Evolutionary conservation across 2,797 vertebrate species (phyloP).

Genomic region (Zenarchopterus dispar): DNA sequence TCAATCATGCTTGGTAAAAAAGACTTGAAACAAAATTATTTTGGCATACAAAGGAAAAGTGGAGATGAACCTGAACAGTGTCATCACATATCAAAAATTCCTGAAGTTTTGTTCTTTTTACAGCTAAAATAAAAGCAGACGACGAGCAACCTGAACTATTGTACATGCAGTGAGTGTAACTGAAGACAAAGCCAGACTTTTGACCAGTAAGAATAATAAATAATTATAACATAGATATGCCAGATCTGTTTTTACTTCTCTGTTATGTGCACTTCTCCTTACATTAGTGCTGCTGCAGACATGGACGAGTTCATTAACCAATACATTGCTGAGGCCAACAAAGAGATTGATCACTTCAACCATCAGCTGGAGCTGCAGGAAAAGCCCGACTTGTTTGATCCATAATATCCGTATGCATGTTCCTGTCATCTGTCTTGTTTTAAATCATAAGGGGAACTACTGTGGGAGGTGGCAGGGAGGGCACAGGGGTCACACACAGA

Average conservation of each 20-base stretch:
- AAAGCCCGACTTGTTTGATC: conserved; percentile 91
- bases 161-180: neutral
- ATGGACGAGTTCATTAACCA: conserved; percentile 95
- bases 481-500: neutral
- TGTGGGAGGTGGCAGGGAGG: conserved; percentile 36
- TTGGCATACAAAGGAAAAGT: too few species aligned
- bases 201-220: neutral
- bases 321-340: conserved; percentile 91
- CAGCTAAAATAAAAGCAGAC: neutral
- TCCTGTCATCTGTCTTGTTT: too few species aligned
- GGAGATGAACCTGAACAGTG: too few species aligned
- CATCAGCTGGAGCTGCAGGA: conserved; percentile 89
- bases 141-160: neutral
- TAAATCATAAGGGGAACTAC: neutral
- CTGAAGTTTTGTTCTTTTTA: too few species aligned
- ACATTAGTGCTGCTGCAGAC: conserved; percentile 80
- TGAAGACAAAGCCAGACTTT: neutral
- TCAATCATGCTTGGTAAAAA: neutral
- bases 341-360: conserved; percentile 93
- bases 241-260: too few species aligned
- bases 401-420: conserved; percentile 37
- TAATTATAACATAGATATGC: neutral
- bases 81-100: too few species aligned
- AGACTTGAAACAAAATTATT: neutral
- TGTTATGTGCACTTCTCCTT: conserved; percentile 71